Conservation (phyloP, 2,888 invertebrate genomes). For the Scaptomyza polygonia region DNA sequence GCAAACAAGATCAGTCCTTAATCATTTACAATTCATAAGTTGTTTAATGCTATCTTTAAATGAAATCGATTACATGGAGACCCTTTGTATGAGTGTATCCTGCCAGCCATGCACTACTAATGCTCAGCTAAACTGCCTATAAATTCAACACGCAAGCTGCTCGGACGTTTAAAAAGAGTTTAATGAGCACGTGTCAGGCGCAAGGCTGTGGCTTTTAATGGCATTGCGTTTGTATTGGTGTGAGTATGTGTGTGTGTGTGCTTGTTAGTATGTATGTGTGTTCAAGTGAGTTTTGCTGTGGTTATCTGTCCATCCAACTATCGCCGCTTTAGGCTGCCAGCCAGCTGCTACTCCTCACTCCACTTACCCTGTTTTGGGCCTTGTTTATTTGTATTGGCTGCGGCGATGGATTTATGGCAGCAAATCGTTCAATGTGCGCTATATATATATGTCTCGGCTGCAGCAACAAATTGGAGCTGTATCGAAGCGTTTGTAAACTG, state of each 20-base stretch:
- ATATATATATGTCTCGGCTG: conserved; percentile 26
- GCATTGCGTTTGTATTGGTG: conserved; percentile 3
- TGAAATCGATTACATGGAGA: background rate
- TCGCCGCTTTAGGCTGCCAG: conserved; percentile 22
- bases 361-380: background rate
- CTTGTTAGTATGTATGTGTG: conserved; percentile 1
- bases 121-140: conserved; percentile 9
- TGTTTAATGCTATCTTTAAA: background rate
- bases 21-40: background rate
- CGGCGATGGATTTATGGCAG: conserved; percentile 70
- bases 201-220: conserved; percentile 32
- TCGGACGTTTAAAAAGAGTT: conserved; percentile 57
- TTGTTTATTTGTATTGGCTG: conserved; percentile 75
- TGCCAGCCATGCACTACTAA: background rate
- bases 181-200: conserved; percentile 63
- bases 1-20: background rate
- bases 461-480: background rate
- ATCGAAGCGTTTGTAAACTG: background rate
- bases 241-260: conserved; percentile 8
- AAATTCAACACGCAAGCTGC: conserved; percentile 43
- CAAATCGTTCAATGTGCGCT: conserved; percentile 63
- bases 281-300: conserved; percentile 18
- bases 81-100: conserved; percentile 23
- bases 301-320: conserved; percentile 51
- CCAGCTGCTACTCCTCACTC: background rate